A percentile compares a stretch with the other conserved stretches of the same genome.
These are phyloP conservation scores for Panthera uncia DNA, from an alignment of 2,113 vertebrate genomes.

Conservation along the genomic window DNA sequence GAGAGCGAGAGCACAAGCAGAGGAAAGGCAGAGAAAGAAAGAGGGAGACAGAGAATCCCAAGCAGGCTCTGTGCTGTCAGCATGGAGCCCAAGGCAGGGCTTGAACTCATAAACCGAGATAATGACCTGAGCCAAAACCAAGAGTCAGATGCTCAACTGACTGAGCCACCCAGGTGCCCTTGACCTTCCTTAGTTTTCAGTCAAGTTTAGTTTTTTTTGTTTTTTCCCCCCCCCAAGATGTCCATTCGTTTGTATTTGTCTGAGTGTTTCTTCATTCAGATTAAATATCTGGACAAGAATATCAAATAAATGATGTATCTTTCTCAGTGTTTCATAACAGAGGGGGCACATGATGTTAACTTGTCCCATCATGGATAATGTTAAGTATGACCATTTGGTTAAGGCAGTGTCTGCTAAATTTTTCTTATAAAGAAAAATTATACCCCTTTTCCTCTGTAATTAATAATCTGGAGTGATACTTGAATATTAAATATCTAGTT, in stretches of 20 bases:
- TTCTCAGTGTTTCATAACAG: neutral
- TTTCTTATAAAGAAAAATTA: neutral
- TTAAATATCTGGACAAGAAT: neutral
- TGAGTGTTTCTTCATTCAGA: conserved; percentile 16
- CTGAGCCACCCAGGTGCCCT: too few relatives aligned
- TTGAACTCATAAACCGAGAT: too few relatives aligned
- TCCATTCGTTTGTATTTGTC: neutral
- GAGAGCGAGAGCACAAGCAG: too few relatives aligned
- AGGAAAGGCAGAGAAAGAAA: too few relatives aligned
- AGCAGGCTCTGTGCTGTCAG: too few relatives aligned
- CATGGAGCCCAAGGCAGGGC: too few relatives aligned
- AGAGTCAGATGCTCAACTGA: too few relatives aligned
- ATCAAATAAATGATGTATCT: neutral
- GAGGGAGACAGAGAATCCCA: too few relatives aligned
- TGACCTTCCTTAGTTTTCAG: conserved; percentile 8
- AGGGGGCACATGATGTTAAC: neutral
- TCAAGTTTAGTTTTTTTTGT: neutral
- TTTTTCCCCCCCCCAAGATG: neutral
- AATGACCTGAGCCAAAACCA: too few relatives aligned
- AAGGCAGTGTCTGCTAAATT: neutral
- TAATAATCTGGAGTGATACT: neutral
- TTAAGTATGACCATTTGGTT: neutral
- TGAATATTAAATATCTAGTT: neutral
- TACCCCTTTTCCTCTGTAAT: neutral
- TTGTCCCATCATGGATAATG: neutral